phyloP scores from a whole-genome alignment of 2,113 vertebrate genomes.

The Pterocles burchelli region DNA sequence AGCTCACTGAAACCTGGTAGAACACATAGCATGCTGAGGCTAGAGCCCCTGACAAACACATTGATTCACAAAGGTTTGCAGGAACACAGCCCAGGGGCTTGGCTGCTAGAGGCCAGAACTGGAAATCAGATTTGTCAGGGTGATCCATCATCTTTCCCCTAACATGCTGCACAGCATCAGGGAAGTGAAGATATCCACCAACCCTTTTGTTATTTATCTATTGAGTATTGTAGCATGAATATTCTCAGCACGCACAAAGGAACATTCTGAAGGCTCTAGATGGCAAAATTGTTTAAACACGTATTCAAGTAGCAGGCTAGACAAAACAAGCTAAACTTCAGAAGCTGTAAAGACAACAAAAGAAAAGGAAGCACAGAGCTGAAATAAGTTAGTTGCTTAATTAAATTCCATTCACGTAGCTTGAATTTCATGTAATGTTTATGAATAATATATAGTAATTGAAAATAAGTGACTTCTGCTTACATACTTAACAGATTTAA shows the following conservation, averaged over 20 bases:
- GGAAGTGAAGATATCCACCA: not conserved
- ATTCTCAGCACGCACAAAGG: not conserved
- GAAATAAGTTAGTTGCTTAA: not conserved
- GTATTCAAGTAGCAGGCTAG: not conserved
- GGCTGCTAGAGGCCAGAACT: not conserved
- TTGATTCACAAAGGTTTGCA: not conserved
- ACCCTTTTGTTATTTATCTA: not conserved
- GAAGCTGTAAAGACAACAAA: not conserved
- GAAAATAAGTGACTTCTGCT: conserved; percentile 15
- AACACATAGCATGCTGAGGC: not conserved
- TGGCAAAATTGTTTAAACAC: not conserved
- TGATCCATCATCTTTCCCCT: not conserved
- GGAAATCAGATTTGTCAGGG: not conserved
- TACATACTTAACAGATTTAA: not conserved
- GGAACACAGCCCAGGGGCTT: not conserved
- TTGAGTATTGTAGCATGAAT: not conserved
- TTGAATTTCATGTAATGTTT: not conserved
- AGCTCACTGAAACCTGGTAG: not conserved
- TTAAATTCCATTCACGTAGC: not conserved
- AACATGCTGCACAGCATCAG: not conserved
- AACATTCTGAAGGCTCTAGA: not conserved
- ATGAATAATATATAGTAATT: conserved; percentile 18
- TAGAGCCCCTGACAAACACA: not conserved
- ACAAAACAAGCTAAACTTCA: not conserved
- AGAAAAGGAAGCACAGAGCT: not conserved